phyloP scores from a whole-genome alignment of 2,888 invertebrate genomes.

The Epiblema foenella region DNA sequence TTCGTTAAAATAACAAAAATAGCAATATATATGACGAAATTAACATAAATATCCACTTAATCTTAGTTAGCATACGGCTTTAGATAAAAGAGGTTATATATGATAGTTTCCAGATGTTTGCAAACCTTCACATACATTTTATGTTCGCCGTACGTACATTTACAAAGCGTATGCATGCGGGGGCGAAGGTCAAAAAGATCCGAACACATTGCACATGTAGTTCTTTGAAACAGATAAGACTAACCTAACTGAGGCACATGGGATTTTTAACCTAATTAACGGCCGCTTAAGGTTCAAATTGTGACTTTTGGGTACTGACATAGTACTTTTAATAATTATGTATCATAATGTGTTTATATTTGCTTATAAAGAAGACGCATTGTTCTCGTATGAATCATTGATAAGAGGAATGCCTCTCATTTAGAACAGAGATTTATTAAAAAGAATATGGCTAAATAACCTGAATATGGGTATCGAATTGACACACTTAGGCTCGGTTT shows the following conservation, averaged over 20 bases:
- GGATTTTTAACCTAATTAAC: neutral
- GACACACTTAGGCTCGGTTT: neutral
- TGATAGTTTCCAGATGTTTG: conserved; percentile 18
- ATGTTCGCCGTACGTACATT: conserved; percentile 11
- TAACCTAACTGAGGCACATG: neutral
- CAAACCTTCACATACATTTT: conserved; percentile 23
- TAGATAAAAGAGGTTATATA: neutral
- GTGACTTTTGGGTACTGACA: neutral
- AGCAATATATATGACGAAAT: neutral
- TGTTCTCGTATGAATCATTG: conserved; percentile 24
- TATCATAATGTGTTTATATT: neutral
- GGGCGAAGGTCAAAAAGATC: conserved; percentile 22
- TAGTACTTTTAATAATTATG: neutral
- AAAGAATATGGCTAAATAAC: neutral
- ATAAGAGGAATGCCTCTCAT: conserved; percentile 17
- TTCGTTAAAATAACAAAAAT: too few species aligned
- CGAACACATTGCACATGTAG: conserved; percentile 18
- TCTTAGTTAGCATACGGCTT: neutral
- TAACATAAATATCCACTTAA: neutral
- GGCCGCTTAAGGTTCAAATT: neutral
- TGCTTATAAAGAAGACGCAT: conserved; percentile 26
- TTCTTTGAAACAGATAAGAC: neutral
- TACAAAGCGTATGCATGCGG: conserved; percentile 10
- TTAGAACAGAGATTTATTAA: conserved; percentile 11
- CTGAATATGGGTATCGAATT: neutral